Conservation (phyloP, 2,113 vertebrate genomes). For the Rhea pennata region DNA sequence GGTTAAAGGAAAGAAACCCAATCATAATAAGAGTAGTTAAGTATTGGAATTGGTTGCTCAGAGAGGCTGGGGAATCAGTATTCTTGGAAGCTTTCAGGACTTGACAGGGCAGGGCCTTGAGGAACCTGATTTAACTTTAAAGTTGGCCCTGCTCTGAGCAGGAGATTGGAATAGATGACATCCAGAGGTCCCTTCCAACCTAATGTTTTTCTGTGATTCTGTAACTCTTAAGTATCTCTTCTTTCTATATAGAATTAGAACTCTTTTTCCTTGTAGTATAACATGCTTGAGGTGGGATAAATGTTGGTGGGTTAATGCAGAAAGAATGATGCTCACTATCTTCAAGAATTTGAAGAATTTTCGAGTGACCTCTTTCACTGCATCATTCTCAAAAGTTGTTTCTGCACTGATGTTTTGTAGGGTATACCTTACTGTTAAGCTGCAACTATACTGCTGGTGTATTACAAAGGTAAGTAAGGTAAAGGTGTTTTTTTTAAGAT, state of each 20-base stretch:
- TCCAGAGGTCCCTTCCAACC: not conserved
- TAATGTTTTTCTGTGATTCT: not conserved
- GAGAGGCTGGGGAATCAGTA: not conserved
- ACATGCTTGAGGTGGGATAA: not conserved
- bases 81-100: not conserved
- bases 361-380: not conserved
- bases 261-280: not conserved
- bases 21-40: not conserved
- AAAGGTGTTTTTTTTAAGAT: not conserved
- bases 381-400: not conserved
- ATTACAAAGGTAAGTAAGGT: not conserved
- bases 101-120: not conserved
- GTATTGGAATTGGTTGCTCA: not conserved
- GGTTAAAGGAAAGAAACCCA: not conserved
- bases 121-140: not conserved
- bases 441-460: not conserved
- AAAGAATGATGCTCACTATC: not conserved
- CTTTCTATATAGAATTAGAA: not conserved
- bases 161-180: not conserved
- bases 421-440: not conserved
- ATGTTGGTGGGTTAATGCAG: not conserved
- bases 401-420: not conserved
- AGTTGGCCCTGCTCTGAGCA: not conserved
- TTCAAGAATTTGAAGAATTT: not conserved
- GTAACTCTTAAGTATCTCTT: not conserved